A percentile compares a stretch with the other conserved stretches of the same genome.
Conservation (phyloP, 2,797 vertebrate genomes). For the Pipistrellus nathusii region DNA sequence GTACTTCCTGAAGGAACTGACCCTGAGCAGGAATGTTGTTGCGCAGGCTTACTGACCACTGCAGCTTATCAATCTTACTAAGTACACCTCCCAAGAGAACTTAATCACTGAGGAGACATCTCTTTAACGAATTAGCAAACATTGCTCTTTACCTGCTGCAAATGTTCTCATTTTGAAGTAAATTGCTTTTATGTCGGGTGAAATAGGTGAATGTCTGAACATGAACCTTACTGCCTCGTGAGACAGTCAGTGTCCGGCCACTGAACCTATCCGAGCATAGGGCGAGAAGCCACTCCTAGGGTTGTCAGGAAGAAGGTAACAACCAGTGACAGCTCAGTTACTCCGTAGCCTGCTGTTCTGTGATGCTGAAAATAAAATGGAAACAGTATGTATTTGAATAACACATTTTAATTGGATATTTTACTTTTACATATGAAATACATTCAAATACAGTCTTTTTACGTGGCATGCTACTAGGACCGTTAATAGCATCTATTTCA, state of each 20-base stretch:
- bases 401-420: slow-evolving; percentile 37
- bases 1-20: neutral
- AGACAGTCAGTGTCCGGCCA: neutral
- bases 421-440: neutral
- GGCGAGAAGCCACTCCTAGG: neutral
- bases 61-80: neutral
- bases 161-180: neutral
- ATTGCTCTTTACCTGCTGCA: neutral
- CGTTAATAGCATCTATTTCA: neutral
- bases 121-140: neutral
- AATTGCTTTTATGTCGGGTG: slow-evolving; percentile 16
- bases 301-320: too few species aligned
- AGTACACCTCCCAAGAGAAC: neutral
- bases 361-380: slow-evolving; percentile 26
- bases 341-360: neutral
- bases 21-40: neutral
- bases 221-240: neutral
- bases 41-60: neutral
- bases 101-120: neutral
- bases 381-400: neutral
- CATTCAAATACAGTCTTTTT: neutral
- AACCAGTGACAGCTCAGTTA: neutral
- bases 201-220: neutral
- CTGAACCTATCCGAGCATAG: neutral
- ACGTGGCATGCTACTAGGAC: neutral